Conservation (phyloP, 2,797 vertebrate species). For the Cichlasoma orientale region DNA sequence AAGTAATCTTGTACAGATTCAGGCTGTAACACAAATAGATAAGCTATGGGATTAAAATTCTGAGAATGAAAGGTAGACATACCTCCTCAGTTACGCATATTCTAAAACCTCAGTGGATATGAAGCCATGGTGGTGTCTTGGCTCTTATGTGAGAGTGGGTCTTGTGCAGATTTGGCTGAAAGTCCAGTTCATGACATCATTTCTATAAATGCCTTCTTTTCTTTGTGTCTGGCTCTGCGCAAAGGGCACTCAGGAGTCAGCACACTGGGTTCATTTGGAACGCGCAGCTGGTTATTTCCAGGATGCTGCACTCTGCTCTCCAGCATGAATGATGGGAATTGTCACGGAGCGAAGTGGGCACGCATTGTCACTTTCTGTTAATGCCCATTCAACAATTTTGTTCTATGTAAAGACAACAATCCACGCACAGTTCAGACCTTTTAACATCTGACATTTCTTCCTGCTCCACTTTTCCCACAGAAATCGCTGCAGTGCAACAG, state of each 20-base stretch:
- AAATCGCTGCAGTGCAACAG: slow-evolving; percentile 24
- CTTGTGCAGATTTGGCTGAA: slow-evolving; percentile 22
- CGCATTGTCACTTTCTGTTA: not conserved
- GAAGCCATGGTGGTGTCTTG: slow-evolving; percentile 8
- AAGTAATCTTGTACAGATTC: not conserved
- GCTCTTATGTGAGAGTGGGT: slow-evolving; percentile 4
- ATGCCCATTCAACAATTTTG: not conserved
- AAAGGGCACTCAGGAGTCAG: slow-evolving; percentile 3
- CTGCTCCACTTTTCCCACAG: slow-evolving; percentile 6
- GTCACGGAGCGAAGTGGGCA: not conserved
- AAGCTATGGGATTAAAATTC: not conserved
- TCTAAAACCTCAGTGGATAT: not conserved
- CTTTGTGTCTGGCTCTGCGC: slow-evolving; percentile 8
- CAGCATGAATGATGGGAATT: not conserved
- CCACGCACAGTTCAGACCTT: slow-evolving; percentile 16
- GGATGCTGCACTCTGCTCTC: slow-evolving; percentile 9
- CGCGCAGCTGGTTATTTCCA: slow-evolving; percentile 31
- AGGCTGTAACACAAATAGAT: not conserved
- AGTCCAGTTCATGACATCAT: slow-evolving; percentile 40
- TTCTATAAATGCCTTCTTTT: slow-evolving; percentile 24
- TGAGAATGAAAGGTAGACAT: not conserved
- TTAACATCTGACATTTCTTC: slow-evolving; percentile 38
- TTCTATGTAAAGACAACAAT: not conserved
- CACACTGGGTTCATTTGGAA: slow-evolving; percentile 26
- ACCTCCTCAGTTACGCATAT: not conserved